These are phyloP conservation scores for Dreissena rostriformis DNA, from an alignment of 1,140 invertebrate genomes.

Conservation along the genomic window DNA sequence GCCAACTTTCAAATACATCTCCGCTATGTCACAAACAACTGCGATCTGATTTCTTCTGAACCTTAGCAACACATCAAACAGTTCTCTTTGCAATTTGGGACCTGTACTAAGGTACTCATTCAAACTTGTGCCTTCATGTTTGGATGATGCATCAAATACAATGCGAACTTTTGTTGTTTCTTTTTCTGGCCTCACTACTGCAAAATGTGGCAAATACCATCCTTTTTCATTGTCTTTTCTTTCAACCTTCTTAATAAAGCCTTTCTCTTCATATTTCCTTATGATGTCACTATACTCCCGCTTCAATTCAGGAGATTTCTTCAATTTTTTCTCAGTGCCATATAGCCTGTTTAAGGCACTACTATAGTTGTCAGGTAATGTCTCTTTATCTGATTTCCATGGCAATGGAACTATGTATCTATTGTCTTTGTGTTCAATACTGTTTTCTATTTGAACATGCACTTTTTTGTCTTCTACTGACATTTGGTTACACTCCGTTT, in stretches of 20 bases:
- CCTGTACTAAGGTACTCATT: constrained; percentile 6
- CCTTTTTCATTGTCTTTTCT: neutral
- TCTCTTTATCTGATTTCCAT: constrained; percentile 36
- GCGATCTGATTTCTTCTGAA: too few species aligned
- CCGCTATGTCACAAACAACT: too few species aligned
- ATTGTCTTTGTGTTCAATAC: neutral
- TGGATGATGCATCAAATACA: constrained; percentile 29
- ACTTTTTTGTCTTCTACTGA: neutral
- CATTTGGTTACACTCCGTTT: neutral
- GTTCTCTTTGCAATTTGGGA: constrained; percentile 13
- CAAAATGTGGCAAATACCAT: constrained; percentile 59
- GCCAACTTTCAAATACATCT: too few species aligned
- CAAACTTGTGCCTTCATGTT: constrained; percentile 2
- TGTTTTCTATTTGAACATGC: neutral
- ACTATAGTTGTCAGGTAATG: constrained; percentile 24
- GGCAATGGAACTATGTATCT: constrained; percentile 47
- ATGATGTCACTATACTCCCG: constrained; percentile 1
- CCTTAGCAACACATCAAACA: neutral
- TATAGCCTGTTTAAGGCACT: constrained; percentile 9
- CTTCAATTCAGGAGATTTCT: neutral
- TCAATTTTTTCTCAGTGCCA: constrained; percentile 5
- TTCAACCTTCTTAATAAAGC: constrained; percentile 2
- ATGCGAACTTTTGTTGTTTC: constrained; percentile 25
- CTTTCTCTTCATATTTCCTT: constrained; percentile 1
- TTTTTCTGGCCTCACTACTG: constrained; percentile 43